Evolutionary conservation across 2,113 vertebrate species (phyloP), one percentile per base, ranked within the genome.

Genomic region (Formicarius rufipectus): DNA sequence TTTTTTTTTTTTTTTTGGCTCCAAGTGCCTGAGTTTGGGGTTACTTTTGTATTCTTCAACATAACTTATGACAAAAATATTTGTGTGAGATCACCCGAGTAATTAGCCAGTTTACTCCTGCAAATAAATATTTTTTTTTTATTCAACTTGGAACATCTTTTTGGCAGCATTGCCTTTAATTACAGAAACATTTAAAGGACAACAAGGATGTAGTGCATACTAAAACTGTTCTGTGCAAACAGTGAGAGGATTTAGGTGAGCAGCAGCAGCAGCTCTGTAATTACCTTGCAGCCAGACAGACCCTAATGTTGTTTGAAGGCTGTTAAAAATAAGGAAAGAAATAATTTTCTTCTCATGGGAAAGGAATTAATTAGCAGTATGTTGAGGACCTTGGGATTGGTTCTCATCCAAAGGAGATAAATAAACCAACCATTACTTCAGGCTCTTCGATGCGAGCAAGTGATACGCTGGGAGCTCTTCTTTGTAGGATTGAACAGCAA

Each of bases 281-380:
- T 93, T 97, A 96, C 95, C 64, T 95, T 94, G 90, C 79, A 96
- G 79, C 52, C 72, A 95, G 76, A 92, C 93, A 84, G 90, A 93
- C 76, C 95, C 59, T 92, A 64, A 56, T 33, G 31, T 88, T 83
- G 33, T 93, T 82, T 12, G 64, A 95, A 95, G 64, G 37, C 88
- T 78, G 92, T 95, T 96, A 86, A 93, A 93, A 97, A 92, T 75
- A 95, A 84, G 59, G 83, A 88, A 86, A 94, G 52, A 92, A 92
- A 85, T 81, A 44, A 89, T 93, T 92, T 92, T 84, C 85, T 92
- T 90, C 93, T 93, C 83, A 39, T 72, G 85, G 88, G 93, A 93
- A 84, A 84, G 63, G 85, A 88, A 92, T 94, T 92, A 96, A 94
- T 96, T 96, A 93, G 60, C 64, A 71, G 35, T 81, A 22, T 78